phyloP scores from a whole-genome alignment of 1,140 invertebrate genomes.

The Anagrus nilaparvatae region DNA sequence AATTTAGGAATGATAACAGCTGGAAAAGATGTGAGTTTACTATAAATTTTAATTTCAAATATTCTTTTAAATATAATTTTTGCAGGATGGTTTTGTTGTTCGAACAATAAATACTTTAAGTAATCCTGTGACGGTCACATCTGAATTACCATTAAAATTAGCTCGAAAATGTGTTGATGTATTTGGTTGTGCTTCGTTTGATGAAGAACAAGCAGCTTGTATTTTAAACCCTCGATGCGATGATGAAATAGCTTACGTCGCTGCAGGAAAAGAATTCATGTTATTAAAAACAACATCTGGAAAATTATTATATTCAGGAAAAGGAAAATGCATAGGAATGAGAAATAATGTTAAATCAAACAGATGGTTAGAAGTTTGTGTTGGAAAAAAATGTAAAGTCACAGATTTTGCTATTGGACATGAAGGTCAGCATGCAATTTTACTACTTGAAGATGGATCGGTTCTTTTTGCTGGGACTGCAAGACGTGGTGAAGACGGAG shows the following conservation, averaged over 20 bases:
- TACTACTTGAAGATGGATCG: conserved; percentile 82
- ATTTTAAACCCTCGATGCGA: conserved; percentile 50
- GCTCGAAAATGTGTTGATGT: conserved; percentile 69
- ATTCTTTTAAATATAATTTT: conserved; percentile 5
- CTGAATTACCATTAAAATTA: conserved; percentile 68
- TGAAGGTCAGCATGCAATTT: conserved; percentile 81
- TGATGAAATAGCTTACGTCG: conserved; percentile 57
- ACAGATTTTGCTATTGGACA: conserved; percentile 79
- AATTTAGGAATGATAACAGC: conserved; percentile 69
- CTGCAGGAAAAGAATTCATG: conserved; percentile 76
- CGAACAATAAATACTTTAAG: conserved; percentile 63
- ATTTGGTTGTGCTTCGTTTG: conserved; percentile 61
- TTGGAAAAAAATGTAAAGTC: conserved; percentile 68
- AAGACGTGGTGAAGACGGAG: conserved; percentile 89
- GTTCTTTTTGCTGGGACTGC: conserved; percentile 82
- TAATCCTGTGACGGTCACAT: conserved; percentile 46
- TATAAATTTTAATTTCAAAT: conserved; percentile 1
- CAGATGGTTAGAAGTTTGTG: conserved; percentile 65
- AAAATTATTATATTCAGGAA: conserved; percentile 72
- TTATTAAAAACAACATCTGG: conserved; percentile 66
- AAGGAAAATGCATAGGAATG: conserved; percentile 62
- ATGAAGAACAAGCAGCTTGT: conserved; percentile 49
- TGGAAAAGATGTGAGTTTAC: conserved; percentile 60
- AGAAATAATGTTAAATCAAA: conserved; percentile 51
- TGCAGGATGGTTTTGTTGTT: conserved; percentile 72